Evolutionary conservation across 2,797 vertebrate genomes (phyloP).

Genomic region (Mycteria americana): DNA sequence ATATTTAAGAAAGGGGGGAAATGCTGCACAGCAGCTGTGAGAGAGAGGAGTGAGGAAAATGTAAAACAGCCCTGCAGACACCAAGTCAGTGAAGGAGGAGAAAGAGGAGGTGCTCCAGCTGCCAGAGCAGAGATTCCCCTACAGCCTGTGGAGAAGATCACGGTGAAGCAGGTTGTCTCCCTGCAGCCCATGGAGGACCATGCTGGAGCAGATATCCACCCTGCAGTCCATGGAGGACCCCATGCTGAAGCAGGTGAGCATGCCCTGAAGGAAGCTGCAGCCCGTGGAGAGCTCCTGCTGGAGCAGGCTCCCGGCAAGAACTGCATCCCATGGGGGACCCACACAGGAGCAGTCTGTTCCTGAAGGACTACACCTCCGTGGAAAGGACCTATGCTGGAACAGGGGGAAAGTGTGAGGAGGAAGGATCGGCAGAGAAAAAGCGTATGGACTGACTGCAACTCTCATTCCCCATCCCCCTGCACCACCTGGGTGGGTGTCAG

Average conservation of each 20-base stretch:
- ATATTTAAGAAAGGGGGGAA: background rate
- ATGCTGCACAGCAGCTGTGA: background rate
- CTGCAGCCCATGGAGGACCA: too few species aligned
- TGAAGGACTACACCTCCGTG: background rate
- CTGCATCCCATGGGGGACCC: background rate
- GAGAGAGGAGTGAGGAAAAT: background rate
- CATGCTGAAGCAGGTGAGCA: too few species aligned
- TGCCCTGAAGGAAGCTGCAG: background rate
- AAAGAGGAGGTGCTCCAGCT: background rate
- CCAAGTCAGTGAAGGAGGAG: background rate
- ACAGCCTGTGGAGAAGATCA: background rate
- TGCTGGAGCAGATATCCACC: background rate
- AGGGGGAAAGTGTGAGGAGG: background rate
- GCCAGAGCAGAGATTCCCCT: background rate
- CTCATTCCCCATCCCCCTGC: background rate
- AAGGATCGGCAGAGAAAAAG: background rate
- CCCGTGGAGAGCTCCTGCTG: background rate
- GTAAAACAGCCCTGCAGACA: background rate
- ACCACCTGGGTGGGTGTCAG: background rate
- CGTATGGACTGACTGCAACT: too few species aligned
- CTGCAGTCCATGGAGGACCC: background rate
- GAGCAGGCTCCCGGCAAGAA: background rate
- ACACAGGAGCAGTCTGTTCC: background rate
- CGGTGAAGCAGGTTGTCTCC: background rate
- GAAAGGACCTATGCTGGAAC: background rate